phyloP scores from a whole-genome alignment of 2,888 invertebrate species.

The Parnassius orleans region DNA sequence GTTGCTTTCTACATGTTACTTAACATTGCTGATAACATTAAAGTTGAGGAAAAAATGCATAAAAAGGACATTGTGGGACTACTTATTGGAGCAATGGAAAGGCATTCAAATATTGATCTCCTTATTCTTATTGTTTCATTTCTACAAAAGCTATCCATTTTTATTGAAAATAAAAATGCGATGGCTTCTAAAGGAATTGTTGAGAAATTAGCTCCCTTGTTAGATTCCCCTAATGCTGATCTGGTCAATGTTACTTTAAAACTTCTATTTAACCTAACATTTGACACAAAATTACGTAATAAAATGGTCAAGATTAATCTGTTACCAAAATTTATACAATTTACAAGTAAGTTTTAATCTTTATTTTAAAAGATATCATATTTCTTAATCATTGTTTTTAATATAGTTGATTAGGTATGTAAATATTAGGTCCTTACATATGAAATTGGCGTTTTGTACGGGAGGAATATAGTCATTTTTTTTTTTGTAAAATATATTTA shows the following conservation, averaged over 20 bases:
- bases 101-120: slow-evolving; percentile 92
- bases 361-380: background rate
- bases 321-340: slow-evolving; percentile 93
- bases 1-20: slow-evolving; percentile 95
- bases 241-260: slow-evolving; percentile 92
- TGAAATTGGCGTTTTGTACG: too few relatives aligned
- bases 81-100: slow-evolving; percentile 92
- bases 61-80: slow-evolving; percentile 94
- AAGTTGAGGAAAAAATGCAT: slow-evolving; percentile 98
- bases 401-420: too few relatives aligned
- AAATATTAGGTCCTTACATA: too few relatives aligned
- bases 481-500: too few relatives aligned
- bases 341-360: slow-evolving; percentile 84
- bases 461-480: too few relatives aligned
- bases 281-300: slow-evolving; percentile 91
- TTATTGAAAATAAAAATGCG: slow-evolving; percentile 95
- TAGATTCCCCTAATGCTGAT: slow-evolving; percentile 85
- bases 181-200: slow-evolving; percentile 92
- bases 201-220: slow-evolving; percentile 90
- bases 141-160: slow-evolving; percentile 96
- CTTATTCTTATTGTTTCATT: slow-evolving; percentile 95
- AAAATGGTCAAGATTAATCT: slow-evolving; percentile 95
- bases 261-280: slow-evolving; percentile 96
- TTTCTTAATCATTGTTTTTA: too few relatives aligned
- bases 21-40: slow-evolving; percentile 97